These are phyloP conservation scores for Metopia argyrocephala DNA, from an alignment of 2,888 invertebrate genomes.

Conservation along the genomic window DNA sequence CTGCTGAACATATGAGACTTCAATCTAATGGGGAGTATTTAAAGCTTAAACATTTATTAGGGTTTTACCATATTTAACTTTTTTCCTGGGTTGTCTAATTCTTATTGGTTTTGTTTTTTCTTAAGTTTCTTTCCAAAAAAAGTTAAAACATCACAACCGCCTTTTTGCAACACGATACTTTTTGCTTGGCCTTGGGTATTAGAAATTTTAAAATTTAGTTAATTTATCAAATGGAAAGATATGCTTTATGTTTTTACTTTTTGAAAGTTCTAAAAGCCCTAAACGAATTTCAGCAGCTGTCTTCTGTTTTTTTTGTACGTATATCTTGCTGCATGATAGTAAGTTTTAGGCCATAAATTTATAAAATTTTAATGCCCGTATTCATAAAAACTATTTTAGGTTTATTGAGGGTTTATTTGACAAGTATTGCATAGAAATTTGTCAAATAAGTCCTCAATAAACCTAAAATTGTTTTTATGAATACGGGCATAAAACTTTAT, in stretches of 20 bases:
- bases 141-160: slow-evolving; percentile 23
- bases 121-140: slow-evolving; percentile 15
- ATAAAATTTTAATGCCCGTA: too few relatives aligned
- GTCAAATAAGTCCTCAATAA: not conserved
- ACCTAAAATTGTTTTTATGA: slow-evolving; percentile 14
- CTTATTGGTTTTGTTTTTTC: slow-evolving; percentile 45
- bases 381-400: too few relatives aligned
- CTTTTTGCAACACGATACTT: slow-evolving; percentile 63
- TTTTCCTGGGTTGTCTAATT: slow-evolving; percentile 10
- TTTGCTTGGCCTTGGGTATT: slow-evolving; percentile 49
- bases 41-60: slow-evolving; percentile 62
- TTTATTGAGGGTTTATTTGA: too few relatives aligned
- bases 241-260: slow-evolving; percentile 4
- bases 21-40: slow-evolving; percentile 48
- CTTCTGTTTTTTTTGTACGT: slow-evolving; percentile 8
- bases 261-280: slow-evolving; percentile 15
- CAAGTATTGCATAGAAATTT: too few relatives aligned
- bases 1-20: not conserved
- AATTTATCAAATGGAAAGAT: slow-evolving; percentile 37
- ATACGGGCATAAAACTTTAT: slow-evolving; percentile 61
- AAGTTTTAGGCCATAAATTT: not conserved
- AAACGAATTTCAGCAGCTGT: slow-evolving; percentile 60
- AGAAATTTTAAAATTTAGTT: slow-evolving; percentile 57
- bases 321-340: not conserved
- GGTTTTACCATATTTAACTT: slow-evolving; percentile 24